These are phyloP conservation scores for Arenaria interpres DNA, from an alignment of 2,113 vertebrate genomes.

Conservation along the genomic window DNA sequence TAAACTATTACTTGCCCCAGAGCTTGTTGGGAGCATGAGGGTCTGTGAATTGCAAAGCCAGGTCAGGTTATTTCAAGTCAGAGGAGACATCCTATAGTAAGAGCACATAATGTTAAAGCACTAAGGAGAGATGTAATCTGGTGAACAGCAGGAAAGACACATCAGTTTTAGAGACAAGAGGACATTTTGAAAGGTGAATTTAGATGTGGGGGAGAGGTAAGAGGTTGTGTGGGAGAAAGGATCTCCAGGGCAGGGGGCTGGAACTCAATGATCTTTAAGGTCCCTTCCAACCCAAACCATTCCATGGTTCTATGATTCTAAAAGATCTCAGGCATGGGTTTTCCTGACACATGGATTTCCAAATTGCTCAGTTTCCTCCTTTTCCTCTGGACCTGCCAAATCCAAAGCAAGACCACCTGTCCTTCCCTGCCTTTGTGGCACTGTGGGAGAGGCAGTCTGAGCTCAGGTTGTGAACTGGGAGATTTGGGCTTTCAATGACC, in stretches of 20 bases:
- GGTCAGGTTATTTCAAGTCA: background rate
- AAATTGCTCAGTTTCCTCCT: background rate
- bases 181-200: background rate
- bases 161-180: background rate
- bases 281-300: too few species aligned
- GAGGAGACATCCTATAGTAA: background rate
- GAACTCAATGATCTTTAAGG: too few species aligned
- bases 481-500: rapidly evolving
- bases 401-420: background rate
- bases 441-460: background rate
- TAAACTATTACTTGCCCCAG: background rate
- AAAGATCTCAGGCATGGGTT: background rate
- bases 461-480: background rate
- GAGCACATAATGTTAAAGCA: background rate
- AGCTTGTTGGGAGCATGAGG: background rate
- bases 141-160: background rate
- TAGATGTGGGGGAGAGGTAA: background rate
- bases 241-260: background rate
- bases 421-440: background rate
- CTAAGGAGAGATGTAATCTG: background rate
- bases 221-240: background rate
- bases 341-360: background rate
- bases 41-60: background rate
- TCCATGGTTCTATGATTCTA: background rate
- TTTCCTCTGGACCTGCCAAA: background rate